Evolutionary conservation across 2,797 vertebrate species (phyloP).

Genomic region (Miichthys miiuy): DNA sequence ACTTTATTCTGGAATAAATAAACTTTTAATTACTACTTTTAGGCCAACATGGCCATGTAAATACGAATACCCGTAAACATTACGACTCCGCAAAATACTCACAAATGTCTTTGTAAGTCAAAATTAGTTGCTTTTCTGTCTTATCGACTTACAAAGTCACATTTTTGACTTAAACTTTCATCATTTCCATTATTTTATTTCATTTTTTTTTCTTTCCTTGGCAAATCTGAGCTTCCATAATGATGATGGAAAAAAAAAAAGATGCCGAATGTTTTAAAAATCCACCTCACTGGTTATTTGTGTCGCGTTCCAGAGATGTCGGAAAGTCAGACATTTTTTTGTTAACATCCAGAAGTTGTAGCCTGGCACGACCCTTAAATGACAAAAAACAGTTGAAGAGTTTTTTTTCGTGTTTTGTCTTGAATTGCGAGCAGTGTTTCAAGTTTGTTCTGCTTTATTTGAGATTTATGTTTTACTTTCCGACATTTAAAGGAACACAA

Average conservation of each 20-base stretch:
- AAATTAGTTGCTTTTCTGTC: neutral
- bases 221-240: neutral
- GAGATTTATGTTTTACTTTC: neutral
- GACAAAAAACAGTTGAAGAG: neutral
- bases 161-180: neutral
- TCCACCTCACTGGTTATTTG: neutral
- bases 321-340: neutral
- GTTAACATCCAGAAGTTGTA: neutral
- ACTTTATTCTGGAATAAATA: neutral
- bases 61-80: neutral
- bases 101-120: neutral
- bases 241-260: fast-evolving
- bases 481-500: neutral
- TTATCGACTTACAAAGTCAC: neutral
- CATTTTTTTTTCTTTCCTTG: neutral
- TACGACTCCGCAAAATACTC: neutral
- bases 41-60: too few relatives aligned
- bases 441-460: neutral
- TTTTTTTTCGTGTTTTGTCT: neutral
- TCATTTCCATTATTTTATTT: neutral
- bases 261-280: neutral
- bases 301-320: constrained; percentile 7
- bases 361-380: too few relatives aligned
- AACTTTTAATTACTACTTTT: neutral
- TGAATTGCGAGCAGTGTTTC: neutral